Conservation (phyloP, 2,888 invertebrate species). For the Danaus chrysippus region DNA sequence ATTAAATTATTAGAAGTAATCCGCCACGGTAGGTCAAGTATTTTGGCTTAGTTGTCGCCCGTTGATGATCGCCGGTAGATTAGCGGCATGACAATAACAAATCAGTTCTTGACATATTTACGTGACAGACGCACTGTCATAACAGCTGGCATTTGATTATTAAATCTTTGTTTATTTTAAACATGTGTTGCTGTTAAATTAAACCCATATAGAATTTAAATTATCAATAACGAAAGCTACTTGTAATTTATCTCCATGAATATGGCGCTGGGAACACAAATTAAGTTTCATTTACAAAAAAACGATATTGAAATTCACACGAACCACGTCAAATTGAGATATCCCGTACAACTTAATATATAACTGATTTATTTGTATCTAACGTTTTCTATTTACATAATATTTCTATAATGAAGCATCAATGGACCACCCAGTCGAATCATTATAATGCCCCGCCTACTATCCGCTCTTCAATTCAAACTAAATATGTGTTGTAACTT, state of each 20-base stretch:
- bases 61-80: constrained; percentile 45
- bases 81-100: constrained; percentile 53
- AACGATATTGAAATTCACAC: neutral
- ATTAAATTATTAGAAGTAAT: constrained; percentile 75
- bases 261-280: neutral
- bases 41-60: constrained; percentile 61
- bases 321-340: constrained; percentile 3
- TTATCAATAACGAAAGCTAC: neutral
- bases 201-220: constrained; percentile 24
- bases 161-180: constrained; percentile 24
- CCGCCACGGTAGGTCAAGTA: constrained; percentile 61
- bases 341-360: constrained; percentile 2
- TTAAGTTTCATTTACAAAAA: neutral
- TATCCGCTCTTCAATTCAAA: constrained; percentile 62
- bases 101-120: constrained; percentile 58
- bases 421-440: constrained; percentile 63
- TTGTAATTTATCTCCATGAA: neutral
- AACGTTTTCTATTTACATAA: constrained; percentile 22
- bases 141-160: constrained; percentile 21
- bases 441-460: constrained; percentile 60
- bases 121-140: constrained; percentile 31
- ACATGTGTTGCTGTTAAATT: constrained; percentile 41
- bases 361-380: constrained; percentile 2
- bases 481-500: constrained; percentile 48
- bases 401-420: constrained; percentile 18